These are phyloP conservation scores for Cebidichthys violaceus DNA, from an alignment of 2,113 vertebrate genomes.

Conservation along the genomic window DNA sequence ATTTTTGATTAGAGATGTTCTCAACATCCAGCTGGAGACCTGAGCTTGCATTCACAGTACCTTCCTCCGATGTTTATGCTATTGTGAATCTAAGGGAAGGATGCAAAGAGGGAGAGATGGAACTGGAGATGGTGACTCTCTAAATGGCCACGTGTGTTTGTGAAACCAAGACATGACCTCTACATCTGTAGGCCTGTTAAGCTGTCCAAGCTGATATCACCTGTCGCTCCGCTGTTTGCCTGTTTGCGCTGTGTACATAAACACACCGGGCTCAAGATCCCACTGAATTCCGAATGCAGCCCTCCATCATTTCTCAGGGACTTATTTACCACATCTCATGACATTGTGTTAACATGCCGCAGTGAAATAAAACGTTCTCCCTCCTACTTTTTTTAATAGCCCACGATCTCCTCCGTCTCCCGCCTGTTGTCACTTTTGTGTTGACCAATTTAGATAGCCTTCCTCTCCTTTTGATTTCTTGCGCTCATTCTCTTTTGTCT, in stretches of 20 bases:
- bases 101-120: neutral
- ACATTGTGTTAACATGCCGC: conserved; percentile 76
- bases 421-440: conserved; percentile 74
- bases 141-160: conserved; percentile 53
- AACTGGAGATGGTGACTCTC: conserved; percentile 49
- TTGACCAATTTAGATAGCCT: conserved; percentile 83
- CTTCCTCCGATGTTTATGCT: neutral
- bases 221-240: conserved; percentile 75
- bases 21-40: conserved; percentile 2
- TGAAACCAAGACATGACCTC: conserved; percentile 65
- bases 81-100: conserved; percentile 1
- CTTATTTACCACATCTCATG: conserved; percentile 83
- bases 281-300: conserved; percentile 73
- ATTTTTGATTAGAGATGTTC: conserved; percentile 4
- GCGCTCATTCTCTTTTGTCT: conserved; percentile 78
- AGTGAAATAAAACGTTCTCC: conserved; percentile 79
- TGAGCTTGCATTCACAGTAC: neutral
- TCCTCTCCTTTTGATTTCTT: conserved; percentile 71
- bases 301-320: conserved; percentile 85
- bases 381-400: conserved; percentile 73
- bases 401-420: conserved; percentile 73
- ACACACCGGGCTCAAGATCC: conserved; percentile 72
- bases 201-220: conserved; percentile 72
- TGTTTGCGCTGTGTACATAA: conserved; percentile 73
- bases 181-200: conserved; percentile 67